A percentile compares a stretch with the other conserved stretches of the same genome.
These are phyloP conservation scores for Seira ritae DNA, from an alignment of 2,888 invertebrate genomes.

Conservation along the genomic window DNA sequence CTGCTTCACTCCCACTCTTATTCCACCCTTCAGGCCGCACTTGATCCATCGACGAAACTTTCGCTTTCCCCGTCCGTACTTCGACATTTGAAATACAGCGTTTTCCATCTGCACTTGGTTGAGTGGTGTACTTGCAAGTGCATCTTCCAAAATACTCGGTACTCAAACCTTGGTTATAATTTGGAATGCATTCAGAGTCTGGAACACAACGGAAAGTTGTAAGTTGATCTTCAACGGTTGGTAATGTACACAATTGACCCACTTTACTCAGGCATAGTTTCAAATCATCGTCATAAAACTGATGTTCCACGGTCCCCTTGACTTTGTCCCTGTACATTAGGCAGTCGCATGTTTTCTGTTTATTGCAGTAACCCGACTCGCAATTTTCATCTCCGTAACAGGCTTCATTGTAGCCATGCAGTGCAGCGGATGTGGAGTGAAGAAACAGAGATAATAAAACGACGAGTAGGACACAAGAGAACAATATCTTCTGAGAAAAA, in stretches of 20 bases:
- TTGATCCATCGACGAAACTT: conserved; percentile 42
- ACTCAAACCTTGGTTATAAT: not conserved
- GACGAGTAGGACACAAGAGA: not conserved
- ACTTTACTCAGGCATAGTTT: conserved; percentile 37
- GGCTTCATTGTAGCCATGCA: conserved; percentile 9
- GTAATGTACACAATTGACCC: conserved; percentile 29
- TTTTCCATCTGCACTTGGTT: not conserved
- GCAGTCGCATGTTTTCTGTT: conserved; percentile 28
- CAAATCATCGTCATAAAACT: conserved; percentile 25
- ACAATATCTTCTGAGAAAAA: not conserved
- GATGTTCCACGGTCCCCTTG: not conserved
- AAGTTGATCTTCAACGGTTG: not conserved
- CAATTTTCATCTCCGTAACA: conserved; percentile 31
- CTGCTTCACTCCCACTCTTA: conserved; percentile 29
- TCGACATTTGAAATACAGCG: conserved; percentile 27
- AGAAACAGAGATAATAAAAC: not conserved
- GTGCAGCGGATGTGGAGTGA: not conserved
- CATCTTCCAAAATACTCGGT: conserved; percentile 28
- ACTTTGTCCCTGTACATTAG: not conserved
- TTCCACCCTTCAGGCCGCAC: conserved; percentile 18
- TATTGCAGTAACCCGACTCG: conserved; percentile 20
- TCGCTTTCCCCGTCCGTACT: not conserved
- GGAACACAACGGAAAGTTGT: conserved; percentile 20
- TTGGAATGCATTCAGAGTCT: conserved; percentile 1
- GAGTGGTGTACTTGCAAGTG: conserved; percentile 14